phyloP scores from a whole-genome alignment of 2,888 invertebrate genomes.

The Ophioninae sp. region DNA sequence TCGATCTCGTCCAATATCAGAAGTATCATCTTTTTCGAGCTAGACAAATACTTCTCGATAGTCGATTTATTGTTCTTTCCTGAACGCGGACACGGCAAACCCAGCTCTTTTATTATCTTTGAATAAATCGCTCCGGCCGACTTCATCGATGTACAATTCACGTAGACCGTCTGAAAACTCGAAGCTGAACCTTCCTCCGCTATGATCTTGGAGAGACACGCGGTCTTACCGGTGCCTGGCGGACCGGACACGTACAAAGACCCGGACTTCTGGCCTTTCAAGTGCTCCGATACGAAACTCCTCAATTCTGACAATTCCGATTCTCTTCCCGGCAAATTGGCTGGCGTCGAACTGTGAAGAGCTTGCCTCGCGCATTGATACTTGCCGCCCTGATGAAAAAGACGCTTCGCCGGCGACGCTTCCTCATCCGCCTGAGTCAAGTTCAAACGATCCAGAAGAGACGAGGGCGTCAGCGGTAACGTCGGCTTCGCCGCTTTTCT shows the following conservation, averaged over 20 bases:
- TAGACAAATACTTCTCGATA: conserved; percentile 87
- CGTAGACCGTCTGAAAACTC: conserved; percentile 85
- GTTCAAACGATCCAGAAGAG: conserved; percentile 71
- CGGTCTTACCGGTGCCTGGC: conserved; percentile 98
- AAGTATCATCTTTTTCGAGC: conserved; percentile 87
- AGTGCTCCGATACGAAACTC: conserved; percentile 86
- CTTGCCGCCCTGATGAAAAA: conserved; percentile 68
- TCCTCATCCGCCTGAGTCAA: conserved; percentile 64
- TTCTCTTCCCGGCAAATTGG: conserved; percentile 89
- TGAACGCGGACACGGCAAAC: conserved; percentile 83
- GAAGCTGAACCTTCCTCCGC: conserved; percentile 85
- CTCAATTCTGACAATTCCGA: conserved; percentile 87
- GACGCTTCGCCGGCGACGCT: conserved; percentile 69
- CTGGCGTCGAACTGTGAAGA: conserved; percentile 82
- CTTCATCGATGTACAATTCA: conserved; percentile 95
- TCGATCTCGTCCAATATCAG: conserved; percentile 97
- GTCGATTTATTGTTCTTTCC: conserved; percentile 86
- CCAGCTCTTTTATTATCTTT: conserved; percentile 88
- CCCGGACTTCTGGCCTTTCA: conserved; percentile 86
- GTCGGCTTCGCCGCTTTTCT: conserved; percentile 54
- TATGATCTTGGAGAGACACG: conserved; percentile 89
- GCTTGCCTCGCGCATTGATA: conserved; percentile 81
- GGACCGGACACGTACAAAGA: conserved; percentile 97
- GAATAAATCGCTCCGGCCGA: conserved; percentile 91
- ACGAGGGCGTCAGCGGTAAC: conserved; percentile 72